A percentile compares a stretch with the other conserved stretches of the same genome.
These are phyloP conservation scores for Archegozetes longisetosus DNA, from an alignment of 1,140 invertebrate species.

Conservation along the genomic window DNA sequence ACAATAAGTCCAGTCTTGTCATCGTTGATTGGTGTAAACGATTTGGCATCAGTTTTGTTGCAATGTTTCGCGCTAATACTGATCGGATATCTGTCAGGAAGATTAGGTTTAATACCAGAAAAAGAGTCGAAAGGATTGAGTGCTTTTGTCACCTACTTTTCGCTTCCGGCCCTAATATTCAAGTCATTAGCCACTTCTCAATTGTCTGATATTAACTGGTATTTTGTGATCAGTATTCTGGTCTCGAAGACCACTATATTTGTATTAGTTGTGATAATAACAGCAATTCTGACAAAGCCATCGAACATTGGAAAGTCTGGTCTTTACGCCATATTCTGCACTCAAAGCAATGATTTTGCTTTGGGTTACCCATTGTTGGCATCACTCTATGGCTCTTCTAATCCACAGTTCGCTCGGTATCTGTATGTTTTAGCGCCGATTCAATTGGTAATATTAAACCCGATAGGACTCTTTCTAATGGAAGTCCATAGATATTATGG, in stretches of 20 bases:
- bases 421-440: conserved; percentile 86
- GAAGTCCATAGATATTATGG: conserved; percentile 57
- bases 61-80: conserved; percentile 31
- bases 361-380: conserved; percentile 64
- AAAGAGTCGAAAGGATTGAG: conserved; percentile 77
- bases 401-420: conserved; percentile 78
- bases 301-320: conserved; percentile 66
- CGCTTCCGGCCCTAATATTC: conserved; percentile 79
- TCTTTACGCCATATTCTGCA: conserved; percentile 83
- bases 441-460: conserved; percentile 79
- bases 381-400: conserved; percentile 41
- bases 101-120: conserved; percentile 62
- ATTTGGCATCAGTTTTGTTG: conserved; percentile 20
- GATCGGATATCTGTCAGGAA: conserved; percentile 70
- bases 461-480: conserved; percentile 73
- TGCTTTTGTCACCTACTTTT: conserved; percentile 82
- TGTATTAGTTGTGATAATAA: conserved; percentile 57
- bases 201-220: conserved; percentile 64
- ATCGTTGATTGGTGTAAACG: conserved; percentile 13
- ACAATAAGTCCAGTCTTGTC: too few species aligned
- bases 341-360: conserved; percentile 95
- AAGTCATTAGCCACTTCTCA: conserved; percentile 68
- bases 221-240: conserved; percentile 65
- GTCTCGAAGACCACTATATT: conserved; percentile 74
- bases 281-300: conserved; percentile 57